Evolutionary conservation across 2,113 vertebrate genomes (phyloP).

Genomic region (Romanogobio albipinnatus): DNA sequence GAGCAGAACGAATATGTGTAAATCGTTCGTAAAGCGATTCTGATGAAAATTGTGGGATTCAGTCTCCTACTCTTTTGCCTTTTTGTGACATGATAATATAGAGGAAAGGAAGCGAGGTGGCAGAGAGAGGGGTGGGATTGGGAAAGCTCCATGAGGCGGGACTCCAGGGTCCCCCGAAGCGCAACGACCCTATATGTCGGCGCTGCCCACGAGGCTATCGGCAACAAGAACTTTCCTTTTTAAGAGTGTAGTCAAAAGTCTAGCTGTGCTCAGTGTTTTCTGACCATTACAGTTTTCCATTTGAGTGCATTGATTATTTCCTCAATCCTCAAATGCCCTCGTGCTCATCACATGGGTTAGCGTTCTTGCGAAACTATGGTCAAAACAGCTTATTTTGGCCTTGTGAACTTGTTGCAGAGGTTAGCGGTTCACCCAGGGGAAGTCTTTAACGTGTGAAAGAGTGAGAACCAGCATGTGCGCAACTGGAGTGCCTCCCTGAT

Average conservation of each 20-base stretch:
- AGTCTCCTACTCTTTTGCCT: too few species aligned
- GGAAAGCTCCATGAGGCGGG: too few species aligned
- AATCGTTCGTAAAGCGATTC: too few species aligned
- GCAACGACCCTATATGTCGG: too few species aligned
- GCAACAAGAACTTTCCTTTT: too few species aligned
- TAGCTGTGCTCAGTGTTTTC: neutral
- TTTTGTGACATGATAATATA: too few species aligned
- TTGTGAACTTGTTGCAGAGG: neutral
- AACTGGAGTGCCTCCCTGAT: neutral
- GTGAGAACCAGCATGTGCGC: neutral
- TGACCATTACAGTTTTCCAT: neutral
- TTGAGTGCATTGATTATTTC: neutral
- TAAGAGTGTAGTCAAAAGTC: neutral
- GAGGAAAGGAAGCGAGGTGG: too few species aligned
- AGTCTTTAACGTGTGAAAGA: neutral
- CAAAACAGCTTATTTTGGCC: neutral
- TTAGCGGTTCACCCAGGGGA: neutral
- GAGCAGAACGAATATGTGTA: too few species aligned
- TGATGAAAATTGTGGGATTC: too few species aligned
- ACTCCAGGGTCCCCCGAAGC: too few species aligned
- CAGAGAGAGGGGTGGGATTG: too few species aligned
- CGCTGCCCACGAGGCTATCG: too few species aligned
- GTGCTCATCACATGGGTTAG: neutral
- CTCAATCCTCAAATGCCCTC: neutral
- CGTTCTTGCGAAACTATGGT: neutral